A percentile compares a stretch with the other conserved stretches of the same genome.
Conservation (phyloP, 2,888 invertebrate species). For the Stegana nigrithorax region DNA sequence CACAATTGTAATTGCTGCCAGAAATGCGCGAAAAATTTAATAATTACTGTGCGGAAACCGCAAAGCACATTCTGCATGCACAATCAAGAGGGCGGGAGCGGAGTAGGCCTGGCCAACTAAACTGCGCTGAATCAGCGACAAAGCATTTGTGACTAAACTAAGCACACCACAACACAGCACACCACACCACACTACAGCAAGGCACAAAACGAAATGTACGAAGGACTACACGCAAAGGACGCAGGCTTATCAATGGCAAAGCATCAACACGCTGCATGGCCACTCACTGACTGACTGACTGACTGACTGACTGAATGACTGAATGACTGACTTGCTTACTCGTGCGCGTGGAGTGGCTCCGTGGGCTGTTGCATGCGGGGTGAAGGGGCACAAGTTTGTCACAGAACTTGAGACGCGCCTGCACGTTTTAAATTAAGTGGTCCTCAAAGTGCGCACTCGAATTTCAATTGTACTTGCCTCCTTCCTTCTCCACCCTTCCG, state of each 20-base stretch:
- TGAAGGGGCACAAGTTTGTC: conserved; percentile 36
- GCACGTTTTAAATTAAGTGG: conserved; percentile 50
- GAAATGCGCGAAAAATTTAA: neutral
- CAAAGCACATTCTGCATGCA: conserved; percentile 17
- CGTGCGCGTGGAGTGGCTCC: too few species aligned
- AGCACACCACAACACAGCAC: neutral
- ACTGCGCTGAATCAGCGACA: conserved; percentile 5
- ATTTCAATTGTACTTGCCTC: conserved; percentile 51
- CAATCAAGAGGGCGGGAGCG: conserved; percentile 23
- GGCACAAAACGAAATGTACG: neutral
- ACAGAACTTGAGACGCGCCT: conserved; percentile 28
- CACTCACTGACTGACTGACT: neutral
- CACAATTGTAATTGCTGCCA: conserved; percentile 7
- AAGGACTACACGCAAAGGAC: neutral
- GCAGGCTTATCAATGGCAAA: neutral
- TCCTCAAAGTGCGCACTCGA: conserved; percentile 53
- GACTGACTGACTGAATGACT: neutral
- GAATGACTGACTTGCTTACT: too few species aligned
- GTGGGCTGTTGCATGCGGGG: too few species aligned
- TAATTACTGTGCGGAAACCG: neutral
- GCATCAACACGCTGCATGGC: neutral
- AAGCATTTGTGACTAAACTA: neutral
- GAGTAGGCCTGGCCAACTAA: neutral
- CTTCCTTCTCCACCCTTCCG: too few species aligned
- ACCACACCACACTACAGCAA: too few species aligned